These are phyloP conservation scores for Nephrocerus scutellatus DNA, from an alignment of 2,888 invertebrate species.

Conservation along the genomic window DNA sequence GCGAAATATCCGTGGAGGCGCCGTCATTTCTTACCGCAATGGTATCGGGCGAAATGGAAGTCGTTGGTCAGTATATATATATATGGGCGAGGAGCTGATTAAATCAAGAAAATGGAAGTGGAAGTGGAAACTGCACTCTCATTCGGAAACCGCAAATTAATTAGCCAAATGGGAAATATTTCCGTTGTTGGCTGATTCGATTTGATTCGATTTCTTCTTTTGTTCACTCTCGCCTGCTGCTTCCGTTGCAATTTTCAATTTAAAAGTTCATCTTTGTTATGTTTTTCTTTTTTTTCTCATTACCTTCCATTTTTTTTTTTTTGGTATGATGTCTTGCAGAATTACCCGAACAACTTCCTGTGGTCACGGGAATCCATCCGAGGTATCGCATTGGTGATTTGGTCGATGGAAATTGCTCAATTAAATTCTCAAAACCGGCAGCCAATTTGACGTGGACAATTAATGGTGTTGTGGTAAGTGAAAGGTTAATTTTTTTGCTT, in stretches of 20 bases:
- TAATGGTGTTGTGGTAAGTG: slow-evolving; percentile 51
- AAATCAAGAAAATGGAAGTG: slow-evolving; percentile 12
- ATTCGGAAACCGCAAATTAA: slow-evolving; percentile 36
- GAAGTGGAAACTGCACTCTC: slow-evolving; percentile 17
- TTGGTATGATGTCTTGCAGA: slow-evolving; percentile 42
- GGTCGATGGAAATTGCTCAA: slow-evolving; percentile 53
- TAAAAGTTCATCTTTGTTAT: background rate
- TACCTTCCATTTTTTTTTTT: slow-evolving; percentile 16
- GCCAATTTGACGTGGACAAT: slow-evolving; percentile 57
- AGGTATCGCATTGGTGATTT: slow-evolving; percentile 52
- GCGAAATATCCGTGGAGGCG: slow-evolving; percentile 48
- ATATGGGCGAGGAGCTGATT: slow-evolving; percentile 9
- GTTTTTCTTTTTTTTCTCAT: slow-evolving; percentile 1
- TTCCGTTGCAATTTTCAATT: background rate
- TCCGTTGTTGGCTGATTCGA: too few relatives aligned
- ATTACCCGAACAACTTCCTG: slow-evolving; percentile 51
- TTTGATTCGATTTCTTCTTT: background rate
- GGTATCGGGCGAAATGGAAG: slow-evolving; percentile 48
- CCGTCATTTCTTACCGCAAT: slow-evolving; percentile 47
- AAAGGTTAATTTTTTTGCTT: too few relatives aligned
- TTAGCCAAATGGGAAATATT: slow-evolving; percentile 44
- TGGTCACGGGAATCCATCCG: slow-evolving; percentile 51
- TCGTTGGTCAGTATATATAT: slow-evolving; percentile 42
- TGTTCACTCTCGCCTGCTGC: background rate
- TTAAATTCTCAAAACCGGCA: slow-evolving; percentile 53